These are phyloP conservation scores for Rugalucina vietnamica DNA, from an alignment of 2,888 invertebrate species.

Conservation along the genomic window DNA sequence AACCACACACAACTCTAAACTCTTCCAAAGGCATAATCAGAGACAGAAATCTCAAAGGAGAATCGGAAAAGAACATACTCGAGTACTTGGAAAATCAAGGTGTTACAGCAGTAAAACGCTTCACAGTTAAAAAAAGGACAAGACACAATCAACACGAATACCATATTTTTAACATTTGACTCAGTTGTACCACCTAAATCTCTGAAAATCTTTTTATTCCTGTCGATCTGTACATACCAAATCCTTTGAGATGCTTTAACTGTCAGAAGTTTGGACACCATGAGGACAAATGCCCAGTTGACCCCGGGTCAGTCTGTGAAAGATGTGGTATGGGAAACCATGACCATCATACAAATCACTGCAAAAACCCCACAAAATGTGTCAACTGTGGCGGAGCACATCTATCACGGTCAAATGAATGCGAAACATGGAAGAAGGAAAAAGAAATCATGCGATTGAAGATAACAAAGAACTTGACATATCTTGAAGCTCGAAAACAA, in stretches of 20 bases:
- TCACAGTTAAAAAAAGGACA: not conserved
- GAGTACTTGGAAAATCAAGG: not conserved
- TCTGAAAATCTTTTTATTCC: not conserved
- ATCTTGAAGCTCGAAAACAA: too few relatives aligned
- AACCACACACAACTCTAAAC: not conserved
- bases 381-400: constrained; percentile 5
- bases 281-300: not conserved
- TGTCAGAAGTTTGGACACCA: constrained; percentile 2
- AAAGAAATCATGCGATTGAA: not conserved
- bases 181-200: not conserved
- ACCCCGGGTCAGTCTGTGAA: too few relatives aligned
- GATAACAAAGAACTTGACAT: too few relatives aligned
- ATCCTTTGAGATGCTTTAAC: constrained; percentile 7
- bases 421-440: not conserved
- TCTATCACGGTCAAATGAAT: not conserved
- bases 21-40: not conserved
- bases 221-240: not conserved
- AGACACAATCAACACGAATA: not conserved
- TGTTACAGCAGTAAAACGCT: not conserved
- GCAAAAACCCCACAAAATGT: constrained; percentile 2
- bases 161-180: not conserved
- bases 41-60: not conserved
- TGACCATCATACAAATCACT: not conserved
- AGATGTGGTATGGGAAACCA: not conserved
- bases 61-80: not conserved